These are phyloP conservation scores for Sarcophaga peregrina DNA, from an alignment of 1,140 invertebrate genomes.

Conservation along the genomic window DNA sequence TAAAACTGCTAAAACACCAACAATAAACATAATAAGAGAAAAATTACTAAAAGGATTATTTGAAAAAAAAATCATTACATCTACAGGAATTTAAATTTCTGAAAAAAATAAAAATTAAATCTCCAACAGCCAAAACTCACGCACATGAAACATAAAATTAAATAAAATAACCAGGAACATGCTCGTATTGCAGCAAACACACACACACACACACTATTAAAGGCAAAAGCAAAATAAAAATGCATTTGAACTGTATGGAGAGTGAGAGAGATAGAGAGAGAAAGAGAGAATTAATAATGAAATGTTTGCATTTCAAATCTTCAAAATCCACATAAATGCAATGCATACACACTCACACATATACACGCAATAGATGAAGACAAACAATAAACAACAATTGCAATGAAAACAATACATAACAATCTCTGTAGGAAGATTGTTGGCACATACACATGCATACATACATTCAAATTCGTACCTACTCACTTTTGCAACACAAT, in stretches of 20 bases:
- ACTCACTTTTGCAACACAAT: too few species aligned
- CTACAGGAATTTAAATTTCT: constrained; percentile 31
- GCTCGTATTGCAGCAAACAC: neutral
- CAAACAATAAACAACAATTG: neutral
- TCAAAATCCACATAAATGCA: neutral
- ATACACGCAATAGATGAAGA: constrained; percentile 37
- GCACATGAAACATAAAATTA: neutral
- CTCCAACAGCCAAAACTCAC: neutral
- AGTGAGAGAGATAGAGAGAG: too few species aligned
- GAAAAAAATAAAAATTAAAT: neutral
- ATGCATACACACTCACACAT: constrained; percentile 22
- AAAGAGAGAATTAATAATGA: constrained; percentile 47
- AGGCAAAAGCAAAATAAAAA: constrained; percentile 5
- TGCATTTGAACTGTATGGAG: constrained; percentile 49
- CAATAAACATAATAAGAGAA: neutral
- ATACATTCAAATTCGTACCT: too few species aligned
- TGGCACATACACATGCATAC: too few species aligned
- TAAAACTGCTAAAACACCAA: neutral
- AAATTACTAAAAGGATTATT: constrained; percentile 28
- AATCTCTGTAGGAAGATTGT: too few species aligned
- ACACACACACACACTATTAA: neutral
- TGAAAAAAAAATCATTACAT: constrained; percentile 34
- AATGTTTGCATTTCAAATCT: constrained; percentile 59
- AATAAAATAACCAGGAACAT: neutral
- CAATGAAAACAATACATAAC: neutral